phyloP scores from a whole-genome alignment of 2,888 invertebrate species.

The Hofmannophila pseudospretella region DNA sequence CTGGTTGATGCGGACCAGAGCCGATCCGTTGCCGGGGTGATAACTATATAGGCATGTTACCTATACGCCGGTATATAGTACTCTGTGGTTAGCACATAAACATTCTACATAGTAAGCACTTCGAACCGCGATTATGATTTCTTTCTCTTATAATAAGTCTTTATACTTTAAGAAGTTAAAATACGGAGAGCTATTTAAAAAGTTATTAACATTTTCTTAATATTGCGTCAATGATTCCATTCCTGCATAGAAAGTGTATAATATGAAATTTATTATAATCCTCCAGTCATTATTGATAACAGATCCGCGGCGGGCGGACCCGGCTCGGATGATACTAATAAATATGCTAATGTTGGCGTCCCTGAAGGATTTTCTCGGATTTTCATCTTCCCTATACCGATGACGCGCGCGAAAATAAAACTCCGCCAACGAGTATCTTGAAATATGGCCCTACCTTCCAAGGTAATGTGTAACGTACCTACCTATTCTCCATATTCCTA shows the following conservation, averaged over 20 bases:
- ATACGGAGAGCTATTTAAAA: no score
- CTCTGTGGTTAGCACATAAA: no score
- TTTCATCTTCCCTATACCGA: conserved; percentile 59
- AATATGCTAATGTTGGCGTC: conserved; percentile 67
- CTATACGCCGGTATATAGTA: no score
- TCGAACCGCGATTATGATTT: no score
- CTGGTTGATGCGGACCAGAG: no score
- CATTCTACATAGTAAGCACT: no score
- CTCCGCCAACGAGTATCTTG: conserved; percentile 34
- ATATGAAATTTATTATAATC: conserved; percentile 43
- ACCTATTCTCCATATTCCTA: conserved; percentile 2
- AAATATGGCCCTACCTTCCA: conserved; percentile 46
- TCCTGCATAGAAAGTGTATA: conserved; percentile 9
- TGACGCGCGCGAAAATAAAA: conserved; percentile 61
- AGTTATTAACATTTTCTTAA: no score
- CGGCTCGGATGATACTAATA: conserved; percentile 59
- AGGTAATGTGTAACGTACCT: conserved; percentile 18
- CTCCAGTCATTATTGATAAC: conserved; percentile 58
- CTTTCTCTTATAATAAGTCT: no score
- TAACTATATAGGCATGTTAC: no score
- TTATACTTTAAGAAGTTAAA: no score
- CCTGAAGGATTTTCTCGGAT: conserved; percentile 66
- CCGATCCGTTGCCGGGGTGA: no score
- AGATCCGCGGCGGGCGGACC: conserved; percentile 41
- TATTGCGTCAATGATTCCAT: neutral